Evolutionary conservation across 2,888 invertebrate genomes (phyloP).

Genomic region (Tillus elongatus): DNA sequence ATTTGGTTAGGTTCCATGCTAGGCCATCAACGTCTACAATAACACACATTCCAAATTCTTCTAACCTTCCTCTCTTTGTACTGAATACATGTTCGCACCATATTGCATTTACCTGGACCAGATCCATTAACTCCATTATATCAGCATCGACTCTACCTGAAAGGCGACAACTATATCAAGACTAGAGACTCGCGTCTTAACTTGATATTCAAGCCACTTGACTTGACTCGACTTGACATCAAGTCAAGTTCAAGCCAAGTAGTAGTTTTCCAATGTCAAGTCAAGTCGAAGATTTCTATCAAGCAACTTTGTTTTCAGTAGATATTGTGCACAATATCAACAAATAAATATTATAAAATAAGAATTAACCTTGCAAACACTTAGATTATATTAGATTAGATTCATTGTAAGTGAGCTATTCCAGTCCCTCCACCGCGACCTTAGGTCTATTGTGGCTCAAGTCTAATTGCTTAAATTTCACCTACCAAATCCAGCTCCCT

Average conservation of each 20-base stretch:
- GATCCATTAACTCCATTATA: conserved; percentile 28
- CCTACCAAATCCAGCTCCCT: too few species aligned
- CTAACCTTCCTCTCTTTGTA: conserved; percentile 32
- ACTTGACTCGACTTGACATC: conserved; percentile 13
- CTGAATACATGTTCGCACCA: conserved; percentile 37
- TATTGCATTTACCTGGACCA: conserved; percentile 35
- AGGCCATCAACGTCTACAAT: conserved; percentile 35
- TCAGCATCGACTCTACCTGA: conserved; percentile 28
- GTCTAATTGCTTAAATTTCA: too few species aligned
- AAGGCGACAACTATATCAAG: too few species aligned
- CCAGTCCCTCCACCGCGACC: too few species aligned
- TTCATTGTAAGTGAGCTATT: too few species aligned
- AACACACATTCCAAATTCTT: conserved; percentile 37
- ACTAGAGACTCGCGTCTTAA: too few species aligned
- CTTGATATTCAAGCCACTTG: conserved; percentile 12
- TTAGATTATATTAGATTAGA: too few species aligned
- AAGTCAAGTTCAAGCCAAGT: conserved; percentile 13
- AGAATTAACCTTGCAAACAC: conserved; percentile 5
- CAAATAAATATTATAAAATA: conserved; percentile 2
- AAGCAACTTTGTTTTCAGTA: too few species aligned
- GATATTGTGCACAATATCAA: too few species aligned
- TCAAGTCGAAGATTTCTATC: conserved; percentile 8
- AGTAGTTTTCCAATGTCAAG: too few species aligned
- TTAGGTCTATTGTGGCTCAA: too few species aligned
- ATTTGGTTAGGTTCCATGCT: conserved; percentile 29